Evolutionary conservation across 2,113 vertebrate genomes (phyloP).

Genomic region (Chionomys nivalis): DNA sequence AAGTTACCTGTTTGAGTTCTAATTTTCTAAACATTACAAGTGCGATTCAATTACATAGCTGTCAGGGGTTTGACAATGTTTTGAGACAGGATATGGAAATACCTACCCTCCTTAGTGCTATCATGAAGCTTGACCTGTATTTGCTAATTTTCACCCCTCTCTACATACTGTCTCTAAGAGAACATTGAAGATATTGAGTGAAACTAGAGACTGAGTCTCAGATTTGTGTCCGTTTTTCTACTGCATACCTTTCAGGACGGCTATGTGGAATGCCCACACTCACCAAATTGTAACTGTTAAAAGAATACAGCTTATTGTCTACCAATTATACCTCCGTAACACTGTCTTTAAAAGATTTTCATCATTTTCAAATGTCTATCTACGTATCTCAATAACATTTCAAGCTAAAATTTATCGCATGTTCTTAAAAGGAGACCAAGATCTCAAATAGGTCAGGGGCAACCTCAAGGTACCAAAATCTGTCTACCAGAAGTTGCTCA

Average conservation of each 20-base stretch:
- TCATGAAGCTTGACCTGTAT: not conserved
- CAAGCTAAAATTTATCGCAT: constrained; percentile 4
- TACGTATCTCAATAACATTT: not conserved
- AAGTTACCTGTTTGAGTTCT: not conserved
- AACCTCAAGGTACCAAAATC: constrained; percentile 3
- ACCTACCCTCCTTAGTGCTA: not conserved
- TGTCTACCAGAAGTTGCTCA: not conserved
- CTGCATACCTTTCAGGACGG: not conserved
- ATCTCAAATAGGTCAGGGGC: constrained; percentile 11
- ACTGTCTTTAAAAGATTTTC: not conserved
- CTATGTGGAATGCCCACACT: not conserved
- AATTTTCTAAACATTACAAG: not conserved
- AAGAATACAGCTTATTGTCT: not conserved
- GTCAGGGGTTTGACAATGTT: not conserved
- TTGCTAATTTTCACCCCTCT: constrained; percentile 26
- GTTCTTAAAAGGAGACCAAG: not conserved
- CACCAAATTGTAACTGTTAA: not conserved
- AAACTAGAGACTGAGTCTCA: not conserved
- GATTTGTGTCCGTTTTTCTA: constrained; percentile 21
- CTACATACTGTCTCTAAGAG: constrained; percentile 29
- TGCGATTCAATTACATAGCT: constrained; percentile 17
- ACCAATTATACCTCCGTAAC: not conserved
- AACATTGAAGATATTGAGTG: not conserved
- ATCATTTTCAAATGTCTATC: constrained; percentile 19
- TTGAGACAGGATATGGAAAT: not conserved